Percentiles rank a stretch among this genome's conserved stretches.
These are phyloP conservation scores for Ascidia mentula DNA, from an alignment of 23 tunicate genomes.

Conservation along the genomic window DNA sequence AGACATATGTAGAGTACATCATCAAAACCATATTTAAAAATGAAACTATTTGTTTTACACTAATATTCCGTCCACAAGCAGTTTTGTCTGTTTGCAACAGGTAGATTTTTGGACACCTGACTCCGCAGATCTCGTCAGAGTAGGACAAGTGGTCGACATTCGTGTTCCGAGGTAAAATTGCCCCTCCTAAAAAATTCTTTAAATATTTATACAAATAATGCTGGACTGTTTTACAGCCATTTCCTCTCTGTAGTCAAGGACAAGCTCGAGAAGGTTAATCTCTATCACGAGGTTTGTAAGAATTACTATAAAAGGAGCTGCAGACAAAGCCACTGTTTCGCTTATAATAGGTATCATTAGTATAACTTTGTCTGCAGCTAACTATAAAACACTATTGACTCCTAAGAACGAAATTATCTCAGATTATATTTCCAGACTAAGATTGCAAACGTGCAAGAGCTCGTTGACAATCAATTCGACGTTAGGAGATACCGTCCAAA, in stretches of 20 bases:
- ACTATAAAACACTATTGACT: too few relatives aligned
- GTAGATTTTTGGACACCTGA: slow-evolving; percentile 84
- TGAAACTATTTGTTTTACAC: too few relatives aligned
- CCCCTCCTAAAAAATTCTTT: not conserved
- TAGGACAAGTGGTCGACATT: slow-evolving; percentile 42
- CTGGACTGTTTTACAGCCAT: slow-evolving; percentile 10
- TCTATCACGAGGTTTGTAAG: slow-evolving; percentile 51
- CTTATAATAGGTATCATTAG: too few relatives aligned
- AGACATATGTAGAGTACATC: too few relatives aligned
- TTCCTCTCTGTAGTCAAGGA: slow-evolving; percentile 22
- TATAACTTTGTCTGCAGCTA: too few relatives aligned
- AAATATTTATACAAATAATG: not conserved
- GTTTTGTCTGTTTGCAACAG: not conserved
- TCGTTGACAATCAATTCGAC: slow-evolving; percentile 60
- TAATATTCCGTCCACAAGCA: not conserved
- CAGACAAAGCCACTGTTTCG: too few relatives aligned
- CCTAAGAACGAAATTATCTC: too few relatives aligned
- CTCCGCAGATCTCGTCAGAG: slow-evolving; percentile 19
- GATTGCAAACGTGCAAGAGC: slow-evolving; percentile 54
- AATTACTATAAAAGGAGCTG: too few relatives aligned
- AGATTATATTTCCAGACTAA: slow-evolving; percentile 11
- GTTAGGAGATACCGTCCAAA: not conserved
- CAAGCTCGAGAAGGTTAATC: slow-evolving; percentile 5
- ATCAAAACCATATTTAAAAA: too few relatives aligned
- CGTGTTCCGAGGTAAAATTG: slow-evolving; percentile 47